Conservation (phyloP, 2,113 vertebrate genomes). For the Cryptotis parvus region DNA sequence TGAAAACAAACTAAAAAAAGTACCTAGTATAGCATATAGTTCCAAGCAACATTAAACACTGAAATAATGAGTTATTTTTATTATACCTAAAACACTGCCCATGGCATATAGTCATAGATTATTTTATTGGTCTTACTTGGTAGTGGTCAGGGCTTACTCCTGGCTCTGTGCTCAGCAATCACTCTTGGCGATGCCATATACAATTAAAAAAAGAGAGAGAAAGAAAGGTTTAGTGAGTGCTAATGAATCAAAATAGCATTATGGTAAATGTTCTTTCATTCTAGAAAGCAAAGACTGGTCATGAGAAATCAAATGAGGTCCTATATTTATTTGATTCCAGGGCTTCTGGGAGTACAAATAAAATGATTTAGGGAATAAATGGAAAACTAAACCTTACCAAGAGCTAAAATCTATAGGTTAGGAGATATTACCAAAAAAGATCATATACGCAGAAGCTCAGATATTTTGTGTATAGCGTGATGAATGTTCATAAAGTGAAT, state of each 20-base stretch:
- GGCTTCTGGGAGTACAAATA: not conserved
- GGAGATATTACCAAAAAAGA: not conserved
- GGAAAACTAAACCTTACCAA: not conserved
- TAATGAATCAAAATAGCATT: not conserved
- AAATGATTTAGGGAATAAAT: not conserved
- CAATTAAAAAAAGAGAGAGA: too few species aligned
- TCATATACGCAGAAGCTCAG: not conserved
- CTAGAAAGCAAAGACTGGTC: not conserved
- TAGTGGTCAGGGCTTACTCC: too few species aligned
- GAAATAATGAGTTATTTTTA: constrained; percentile 21
- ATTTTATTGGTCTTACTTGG: not conserved
- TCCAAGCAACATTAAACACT: constrained; percentile 22
- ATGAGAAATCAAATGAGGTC: not conserved
- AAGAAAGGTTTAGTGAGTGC: not conserved
- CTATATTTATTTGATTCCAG: not conserved
- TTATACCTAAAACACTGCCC: not conserved
- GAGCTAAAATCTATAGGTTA: not conserved
- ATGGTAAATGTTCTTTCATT: not conserved
- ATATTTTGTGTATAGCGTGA: not conserved
- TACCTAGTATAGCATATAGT: not conserved
- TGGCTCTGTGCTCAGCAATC: too few species aligned
- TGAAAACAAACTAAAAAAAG: not conserved
- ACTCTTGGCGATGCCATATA: too few species aligned
- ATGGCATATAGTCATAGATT: not conserved
- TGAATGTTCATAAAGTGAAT: not conserved